Conservation (phyloP, 2,797 vertebrate genomes). For the Emydoidea blandingii region DNA sequence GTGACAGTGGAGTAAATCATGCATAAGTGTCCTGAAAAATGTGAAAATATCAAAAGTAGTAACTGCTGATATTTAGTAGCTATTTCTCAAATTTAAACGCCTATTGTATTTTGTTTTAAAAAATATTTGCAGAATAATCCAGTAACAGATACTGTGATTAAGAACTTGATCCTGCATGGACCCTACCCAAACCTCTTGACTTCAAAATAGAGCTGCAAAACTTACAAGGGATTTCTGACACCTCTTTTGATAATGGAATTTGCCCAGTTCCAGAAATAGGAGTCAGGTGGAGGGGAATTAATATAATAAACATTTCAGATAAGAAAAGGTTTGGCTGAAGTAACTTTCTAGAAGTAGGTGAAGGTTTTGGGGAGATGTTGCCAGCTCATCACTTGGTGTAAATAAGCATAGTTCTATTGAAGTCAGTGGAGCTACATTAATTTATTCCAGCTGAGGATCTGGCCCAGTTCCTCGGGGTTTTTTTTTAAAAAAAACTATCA, state of each 20-base stretch:
- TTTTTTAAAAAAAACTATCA: neutral
- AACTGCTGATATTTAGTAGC: neutral
- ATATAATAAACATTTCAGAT: neutral
- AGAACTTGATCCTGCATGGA: too few relatives aligned
- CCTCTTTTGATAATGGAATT: neutral
- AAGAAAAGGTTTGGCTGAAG: neutral
- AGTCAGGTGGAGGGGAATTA: neutral
- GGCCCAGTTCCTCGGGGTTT: neutral
- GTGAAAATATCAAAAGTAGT: neutral
- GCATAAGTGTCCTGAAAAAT: neutral
- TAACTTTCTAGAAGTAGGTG: neutral
- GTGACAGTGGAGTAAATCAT: neutral
- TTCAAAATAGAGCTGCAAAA: neutral
- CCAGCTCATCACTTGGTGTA: neutral
- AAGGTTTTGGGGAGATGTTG: neutral
- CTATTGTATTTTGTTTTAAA: neutral
- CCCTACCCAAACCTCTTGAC: neutral
- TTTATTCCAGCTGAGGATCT: neutral
- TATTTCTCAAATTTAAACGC: neutral
- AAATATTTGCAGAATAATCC: neutral
- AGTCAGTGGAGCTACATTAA: neutral
- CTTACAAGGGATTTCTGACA: neutral
- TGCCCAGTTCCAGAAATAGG: neutral
- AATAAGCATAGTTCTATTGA: neutral
- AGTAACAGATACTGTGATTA: neutral